Base-by-base conservation (phyloP, 2,113 vertebrate species). In the Athene cunicularia region DNA sequence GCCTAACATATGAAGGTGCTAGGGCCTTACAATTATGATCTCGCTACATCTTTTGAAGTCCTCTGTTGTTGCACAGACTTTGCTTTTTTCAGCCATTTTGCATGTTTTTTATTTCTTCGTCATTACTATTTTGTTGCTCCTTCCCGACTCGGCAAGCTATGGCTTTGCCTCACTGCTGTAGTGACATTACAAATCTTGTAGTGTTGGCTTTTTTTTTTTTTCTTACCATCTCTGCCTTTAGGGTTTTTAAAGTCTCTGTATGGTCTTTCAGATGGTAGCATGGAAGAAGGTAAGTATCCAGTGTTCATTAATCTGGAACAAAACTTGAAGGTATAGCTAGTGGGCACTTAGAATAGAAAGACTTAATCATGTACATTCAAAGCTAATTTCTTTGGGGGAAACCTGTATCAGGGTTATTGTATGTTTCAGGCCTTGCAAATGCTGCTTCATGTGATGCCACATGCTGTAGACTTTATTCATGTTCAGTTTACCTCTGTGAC, bases 1-100 rank as follows among this genome's bases (percentile, higher is more conserved):
- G 7, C 30, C 32, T 63, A 32, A 73, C 64, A 20, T 12, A 20
- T 0, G 0, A 89, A 60, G n/a, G 11, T 3, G 2, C 18, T 6
- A 24, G 5, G 23, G 53, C 20, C 22, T 64, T 72, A 35, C 14
- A 32, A 12, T 86, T 71, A 55, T 11, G 30, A 14, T 43, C 53
- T 82, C 96, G 16, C 23, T 67, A 2, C 66, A 62, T 53, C 17
- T 20, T 58, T 62, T 73, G 15, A 60, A 66, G 47, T 27, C 23
- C 50, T 83, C 39, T 77, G 12, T 60, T 70, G 22, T 1, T 76
- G 58, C 55, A 55, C 27, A 41, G 8, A 3, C 27, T 66, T 93
- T 58, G 5, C 8, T 71, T 22, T 77, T 73, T 91, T 70, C 41
- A 73, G 27, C 11, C 1, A 1, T 28, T 81, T 91, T 79, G 67